Conservation (phyloP, 2,797 vertebrate species). For the Etheostoma nigrum region DNA sequence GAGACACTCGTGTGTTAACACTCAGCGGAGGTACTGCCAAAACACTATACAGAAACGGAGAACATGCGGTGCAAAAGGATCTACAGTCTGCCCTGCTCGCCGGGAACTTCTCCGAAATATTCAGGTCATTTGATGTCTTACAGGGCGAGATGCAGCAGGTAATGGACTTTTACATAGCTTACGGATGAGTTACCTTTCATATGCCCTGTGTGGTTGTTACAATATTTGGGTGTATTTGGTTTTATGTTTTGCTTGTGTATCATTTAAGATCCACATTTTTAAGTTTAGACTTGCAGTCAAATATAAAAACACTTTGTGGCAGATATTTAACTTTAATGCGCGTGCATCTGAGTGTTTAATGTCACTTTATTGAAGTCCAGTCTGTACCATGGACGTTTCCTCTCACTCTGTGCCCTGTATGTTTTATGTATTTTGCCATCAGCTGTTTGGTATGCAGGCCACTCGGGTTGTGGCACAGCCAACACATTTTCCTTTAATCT, state of each 20-base stretch:
- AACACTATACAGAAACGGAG: background rate
- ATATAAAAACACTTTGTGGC: background rate
- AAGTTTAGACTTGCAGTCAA: background rate
- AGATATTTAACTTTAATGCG: background rate
- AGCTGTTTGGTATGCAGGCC: slow-evolving; percentile 12
- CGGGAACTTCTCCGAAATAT: slow-evolving; percentile 68
- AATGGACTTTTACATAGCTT: slow-evolving; percentile 12
- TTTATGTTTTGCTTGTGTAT: background rate
- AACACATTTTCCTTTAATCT: background rate
- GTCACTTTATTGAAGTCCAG: background rate
- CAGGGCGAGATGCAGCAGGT: slow-evolving; percentile 80
- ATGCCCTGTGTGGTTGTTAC: too few species aligned
- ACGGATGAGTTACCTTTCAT: accelerated
- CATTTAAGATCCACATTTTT: background rate
- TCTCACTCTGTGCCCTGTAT: background rate
- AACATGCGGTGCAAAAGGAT: slow-evolving; percentile 82
- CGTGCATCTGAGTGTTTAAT: background rate
- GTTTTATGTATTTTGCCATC: slow-evolving; percentile 9
- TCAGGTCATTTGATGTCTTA: slow-evolving; percentile 70
- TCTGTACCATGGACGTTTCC: background rate
- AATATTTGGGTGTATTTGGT: too few species aligned
- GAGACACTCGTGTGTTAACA: background rate
- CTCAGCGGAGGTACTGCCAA: background rate
- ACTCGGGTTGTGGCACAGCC: background rate
- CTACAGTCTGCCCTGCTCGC: slow-evolving; percentile 81